Base-by-base conservation (phyloP, 2,797 vertebrate species). In the Cynopterus sphinx region DNA sequence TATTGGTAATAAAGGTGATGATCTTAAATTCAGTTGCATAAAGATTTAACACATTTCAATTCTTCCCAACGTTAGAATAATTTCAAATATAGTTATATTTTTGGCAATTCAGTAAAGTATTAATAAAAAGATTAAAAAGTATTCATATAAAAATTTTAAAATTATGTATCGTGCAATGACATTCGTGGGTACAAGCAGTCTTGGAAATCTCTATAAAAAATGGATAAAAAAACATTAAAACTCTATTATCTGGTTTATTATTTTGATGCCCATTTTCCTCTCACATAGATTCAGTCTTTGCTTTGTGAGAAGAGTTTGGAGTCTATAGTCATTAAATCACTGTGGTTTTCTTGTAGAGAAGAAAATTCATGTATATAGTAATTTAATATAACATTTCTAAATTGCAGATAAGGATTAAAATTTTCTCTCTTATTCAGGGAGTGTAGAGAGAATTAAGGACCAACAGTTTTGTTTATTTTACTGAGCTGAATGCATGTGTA, bases 81-180 rank as follows among this genome's bases (percentile, higher is more conserved):
- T 97, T 97, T 85, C 73, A 97, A 98, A 59, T 46, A 96, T 95
- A 93, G 89, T 86, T 6, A 11, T 83, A 61, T 75, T 97, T 94
- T 57, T 88, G 79, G 46, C 65, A 93, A 87, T 95, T 97, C 87
- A 97, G 73, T 75, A 84, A 92, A 93, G 43, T 39, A 1, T 85
- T 65, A 73, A 92, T 93, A 85, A 78, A 94, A 59, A 92, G 90
- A 88, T 92, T 31, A 71, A 87, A 87, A 81, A 63, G 0, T 33
- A 39, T 53, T 51, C 82, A 2, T 31, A 41, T 49, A 65, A 92
- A 39, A 91, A 49, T 16, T 49, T 49, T 49, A 16, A 49, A 26
- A 61, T 82, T 49, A 61, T 49, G 53, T 26, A 6, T 41, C 61
- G 2, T 31, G 55, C 55, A 31, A 94, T 77, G 51, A 1, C 11